Percentiles rank a stretch among this genome's conserved stretches.
These are phyloP conservation scores for Zhengitettix transpicula DNA, from an alignment of 2,888 invertebrate genomes.

Conservation along the genomic window DNA sequence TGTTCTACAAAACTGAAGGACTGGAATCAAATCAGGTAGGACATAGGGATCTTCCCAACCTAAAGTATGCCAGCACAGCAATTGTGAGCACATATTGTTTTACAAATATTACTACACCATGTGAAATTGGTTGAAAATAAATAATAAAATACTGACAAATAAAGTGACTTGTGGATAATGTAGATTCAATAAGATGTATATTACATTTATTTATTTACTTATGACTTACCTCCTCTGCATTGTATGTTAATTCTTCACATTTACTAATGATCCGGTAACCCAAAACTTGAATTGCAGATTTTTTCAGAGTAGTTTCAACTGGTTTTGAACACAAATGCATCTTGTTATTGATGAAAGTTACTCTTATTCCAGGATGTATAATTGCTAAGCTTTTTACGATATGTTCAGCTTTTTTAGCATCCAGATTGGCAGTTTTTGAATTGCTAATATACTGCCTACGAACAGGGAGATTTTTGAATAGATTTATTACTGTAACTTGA, in stretches of 20 bases:
- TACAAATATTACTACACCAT: too few species aligned
- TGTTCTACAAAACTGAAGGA: too few species aligned
- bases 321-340: slow-evolving; percentile 31
- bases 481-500: slow-evolving; percentile 28
- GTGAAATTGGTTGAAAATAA: too few species aligned
- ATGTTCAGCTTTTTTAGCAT: slow-evolving; percentile 33
- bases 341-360: slow-evolving; percentile 30
- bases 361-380: slow-evolving; percentile 29
- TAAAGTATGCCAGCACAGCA: too few species aligned
- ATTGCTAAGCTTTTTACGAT: slow-evolving; percentile 32
- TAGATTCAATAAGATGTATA: too few species aligned
- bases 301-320: slow-evolving; percentile 20
- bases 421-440: slow-evolving; percentile 28
- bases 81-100: too few species aligned
- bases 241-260: slow-evolving; percentile 18
- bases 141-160: too few species aligned
- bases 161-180: too few species aligned
- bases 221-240: slow-evolving; percentile 15
- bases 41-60: too few species aligned
- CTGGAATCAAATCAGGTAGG: too few species aligned
- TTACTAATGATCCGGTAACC: slow-evolving; percentile 16
- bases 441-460: slow-evolving; percentile 32
- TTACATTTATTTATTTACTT: too few species aligned
- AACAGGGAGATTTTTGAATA: slow-evolving; percentile 40
- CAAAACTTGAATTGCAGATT: slow-evolving; percentile 22